Evolutionary conservation across 2,888 invertebrate species (phyloP).

Genomic region (Incurvaria masculella): DNA sequence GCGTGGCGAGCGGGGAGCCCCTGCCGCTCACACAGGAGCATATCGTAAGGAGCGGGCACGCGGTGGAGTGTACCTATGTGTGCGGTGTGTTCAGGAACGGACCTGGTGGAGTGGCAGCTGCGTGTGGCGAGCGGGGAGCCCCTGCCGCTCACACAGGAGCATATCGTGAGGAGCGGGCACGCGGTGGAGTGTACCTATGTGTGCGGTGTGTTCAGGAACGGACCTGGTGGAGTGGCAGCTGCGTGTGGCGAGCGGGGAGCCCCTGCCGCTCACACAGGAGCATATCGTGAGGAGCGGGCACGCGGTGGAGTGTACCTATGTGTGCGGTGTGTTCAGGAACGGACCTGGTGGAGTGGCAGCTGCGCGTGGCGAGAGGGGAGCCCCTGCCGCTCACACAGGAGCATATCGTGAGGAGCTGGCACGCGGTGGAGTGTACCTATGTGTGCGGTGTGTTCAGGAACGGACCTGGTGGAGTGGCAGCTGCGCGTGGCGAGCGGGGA

Average conservation of each 20-base stretch:
- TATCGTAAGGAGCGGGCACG: constrained; percentile 76
- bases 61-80: constrained; percentile 97
- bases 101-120: constrained; percentile 98
- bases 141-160: constrained; percentile 75
- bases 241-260: constrained; percentile 84
- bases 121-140: constrained; percentile 85
- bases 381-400: constrained; percentile 76
- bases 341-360: constrained; percentile 98
- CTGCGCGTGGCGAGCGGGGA: constrained; percentile 87
- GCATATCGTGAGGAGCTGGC: constrained; percentile 74
- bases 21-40: constrained; percentile 80
- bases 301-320: constrained; percentile 94
- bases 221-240: constrained; percentile 99
- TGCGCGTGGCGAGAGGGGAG: constrained; percentile 87
- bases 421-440: constrained; percentile 96
- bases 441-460: constrained; percentile 43
- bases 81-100: constrained; percentile 56
- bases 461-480: constrained; percentile 99
- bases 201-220: constrained; percentile 48
- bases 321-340: constrained; percentile 50
- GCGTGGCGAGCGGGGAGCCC: constrained; percentile 84
- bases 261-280: constrained; percentile 75
- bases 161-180: constrained; percentile 78
- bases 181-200: constrained; percentile 96
- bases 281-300: constrained; percentile 79